phyloP scores from a whole-genome alignment of 2,888 invertebrate species.

The Dimorphilus gyrociliatus region DNA sequence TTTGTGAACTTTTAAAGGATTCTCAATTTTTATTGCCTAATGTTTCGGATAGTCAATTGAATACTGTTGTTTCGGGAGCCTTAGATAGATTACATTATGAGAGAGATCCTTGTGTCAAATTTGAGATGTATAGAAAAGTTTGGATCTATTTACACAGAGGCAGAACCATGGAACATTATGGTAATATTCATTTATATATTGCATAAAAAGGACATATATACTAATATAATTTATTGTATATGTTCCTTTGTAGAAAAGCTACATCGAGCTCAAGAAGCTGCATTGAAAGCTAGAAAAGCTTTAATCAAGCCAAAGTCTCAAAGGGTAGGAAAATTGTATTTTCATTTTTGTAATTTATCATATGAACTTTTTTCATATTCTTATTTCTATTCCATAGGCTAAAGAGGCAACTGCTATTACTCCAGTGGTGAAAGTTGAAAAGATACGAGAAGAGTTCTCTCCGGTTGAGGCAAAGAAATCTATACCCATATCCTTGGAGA shows the following conservation, averaged over 20 bases:
- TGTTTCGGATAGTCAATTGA: conserved; percentile 37
- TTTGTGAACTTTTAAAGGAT: conserved; percentile 66
- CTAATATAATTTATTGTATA: conserved; percentile 1
- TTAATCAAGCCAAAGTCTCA: conserved; percentile 23
- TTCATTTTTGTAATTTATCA: not conserved
- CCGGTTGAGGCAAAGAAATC: too few relatives aligned
- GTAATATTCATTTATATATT: conserved; percentile 37
- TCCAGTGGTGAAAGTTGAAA: too few relatives aligned
- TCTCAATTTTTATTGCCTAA: conserved; percentile 48
- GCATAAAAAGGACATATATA: not conserved
- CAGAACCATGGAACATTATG: conserved; percentile 49
- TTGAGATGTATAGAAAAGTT: conserved; percentile 71
- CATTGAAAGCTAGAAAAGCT: conserved; percentile 38
- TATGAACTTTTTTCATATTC: too few relatives aligned
- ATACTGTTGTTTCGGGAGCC: conserved; percentile 55
- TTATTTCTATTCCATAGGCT: too few relatives aligned
- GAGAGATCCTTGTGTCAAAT: conserved; percentile 79
- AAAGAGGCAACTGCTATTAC: too few relatives aligned
- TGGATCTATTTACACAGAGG: conserved; percentile 87
- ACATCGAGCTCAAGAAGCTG: conserved; percentile 39
- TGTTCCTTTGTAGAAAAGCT: conserved; percentile 30
- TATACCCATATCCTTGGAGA: too few relatives aligned
- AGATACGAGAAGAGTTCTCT: too few relatives aligned
- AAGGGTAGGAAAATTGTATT: conserved; percentile 13
- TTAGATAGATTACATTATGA: conserved; percentile 75